phyloP scores from a whole-genome alignment of 2,888 invertebrate species.

The Andrena bicolor region DNA sequence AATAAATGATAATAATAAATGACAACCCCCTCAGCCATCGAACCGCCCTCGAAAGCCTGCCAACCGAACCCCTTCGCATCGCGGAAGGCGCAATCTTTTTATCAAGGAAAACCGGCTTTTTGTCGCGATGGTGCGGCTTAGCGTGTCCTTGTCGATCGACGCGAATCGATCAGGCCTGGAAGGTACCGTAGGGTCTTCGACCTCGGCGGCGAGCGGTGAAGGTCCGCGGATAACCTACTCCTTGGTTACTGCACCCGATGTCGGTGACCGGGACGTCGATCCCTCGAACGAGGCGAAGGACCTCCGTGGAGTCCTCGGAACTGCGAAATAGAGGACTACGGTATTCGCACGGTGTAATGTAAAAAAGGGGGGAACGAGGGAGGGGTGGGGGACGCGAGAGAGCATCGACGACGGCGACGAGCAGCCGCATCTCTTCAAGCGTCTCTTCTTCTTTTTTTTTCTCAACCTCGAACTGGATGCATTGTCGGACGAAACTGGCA shows the following conservation, averaged over 20 bases:
- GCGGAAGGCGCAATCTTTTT: too few relatives aligned
- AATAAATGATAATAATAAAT: too few relatives aligned
- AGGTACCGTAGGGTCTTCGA: constrained; percentile 73
- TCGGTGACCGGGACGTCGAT: constrained; percentile 81
- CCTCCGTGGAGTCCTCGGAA: constrained; percentile 67
- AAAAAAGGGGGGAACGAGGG: constrained; percentile 23
- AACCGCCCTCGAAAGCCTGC: too few relatives aligned
- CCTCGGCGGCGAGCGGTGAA: constrained; percentile 75
- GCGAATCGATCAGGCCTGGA: constrained; percentile 52
- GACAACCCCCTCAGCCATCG: too few relatives aligned
- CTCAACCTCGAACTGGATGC: constrained; percentile 34
- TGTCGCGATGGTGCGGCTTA: not conserved
- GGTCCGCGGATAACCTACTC: constrained; percentile 80
- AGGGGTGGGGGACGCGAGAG: not conserved
- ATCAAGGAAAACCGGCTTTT: too few relatives aligned
- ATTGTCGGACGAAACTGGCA: constrained; percentile 48
- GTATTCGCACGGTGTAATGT: constrained; percentile 56
- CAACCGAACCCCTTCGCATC: not conserved
- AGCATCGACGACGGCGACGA: not conserved
- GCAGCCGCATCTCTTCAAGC: constrained; percentile 36
- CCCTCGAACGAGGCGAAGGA: constrained; percentile 75
- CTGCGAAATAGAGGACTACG: constrained; percentile 65
- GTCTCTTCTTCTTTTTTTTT: constrained; percentile 7
- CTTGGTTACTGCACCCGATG: constrained; percentile 75
- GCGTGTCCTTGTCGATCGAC: constrained; percentile 8